phyloP scores from a whole-genome alignment of 2,797 vertebrate species.

The Alca torda region DNA sequence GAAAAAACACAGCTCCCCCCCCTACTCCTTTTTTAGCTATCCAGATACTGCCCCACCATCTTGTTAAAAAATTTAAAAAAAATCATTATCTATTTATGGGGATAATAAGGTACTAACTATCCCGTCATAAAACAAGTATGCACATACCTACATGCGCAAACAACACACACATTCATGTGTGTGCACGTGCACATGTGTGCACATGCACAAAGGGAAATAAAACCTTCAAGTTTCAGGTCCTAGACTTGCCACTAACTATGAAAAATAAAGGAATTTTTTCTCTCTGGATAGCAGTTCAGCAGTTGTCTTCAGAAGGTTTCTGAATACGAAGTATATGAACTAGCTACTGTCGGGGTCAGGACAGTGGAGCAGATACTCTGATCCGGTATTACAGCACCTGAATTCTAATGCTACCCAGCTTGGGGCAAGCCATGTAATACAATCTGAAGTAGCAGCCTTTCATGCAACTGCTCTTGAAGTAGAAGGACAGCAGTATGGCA shows the following conservation, averaged over 20 bases:
- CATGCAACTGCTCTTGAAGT: background rate
- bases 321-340: background rate
- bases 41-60: background rate
- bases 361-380: background rate
- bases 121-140: rapidly evolving
- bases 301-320: background rate
- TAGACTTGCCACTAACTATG: background rate
- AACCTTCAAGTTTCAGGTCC: background rate
- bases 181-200: rapidly evolving
- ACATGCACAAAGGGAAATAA: background rate
- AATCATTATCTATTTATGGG: background rate
- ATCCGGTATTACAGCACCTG: background rate
- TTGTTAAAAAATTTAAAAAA: background rate
- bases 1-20: background rate
- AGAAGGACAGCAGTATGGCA: background rate
- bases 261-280: background rate
- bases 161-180: rapidly evolving
- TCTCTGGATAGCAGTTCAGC: background rate
- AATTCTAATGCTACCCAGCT: background rate
- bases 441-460: background rate
- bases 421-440: background rate
- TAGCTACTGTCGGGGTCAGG: background rate
- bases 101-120: background rate
- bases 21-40: background rate
- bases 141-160: too few species aligned